A percentile compares a stretch with the other conserved stretches of the same genome.
Evolutionary conservation across 2,888 invertebrate genomes (phyloP).

Genomic region (Ormia ochracea): DNA sequence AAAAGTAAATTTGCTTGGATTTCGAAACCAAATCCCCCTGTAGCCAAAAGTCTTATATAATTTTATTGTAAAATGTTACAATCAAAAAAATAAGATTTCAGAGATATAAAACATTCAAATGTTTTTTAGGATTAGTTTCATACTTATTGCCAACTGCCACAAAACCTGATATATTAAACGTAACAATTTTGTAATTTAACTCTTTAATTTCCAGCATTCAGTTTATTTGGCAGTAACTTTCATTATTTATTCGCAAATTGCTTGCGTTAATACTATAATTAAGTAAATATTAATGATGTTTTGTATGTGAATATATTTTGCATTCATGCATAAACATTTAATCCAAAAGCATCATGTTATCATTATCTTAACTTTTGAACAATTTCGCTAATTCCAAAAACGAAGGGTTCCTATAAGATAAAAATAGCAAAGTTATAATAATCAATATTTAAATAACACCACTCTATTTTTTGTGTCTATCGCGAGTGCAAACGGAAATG

Average conservation of each 20-base stretch:
- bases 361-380: constrained; percentile 26
- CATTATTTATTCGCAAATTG: background rate
- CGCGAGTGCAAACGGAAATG: background rate
- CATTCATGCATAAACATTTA: background rate
- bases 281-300: background rate
- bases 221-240: background rate
- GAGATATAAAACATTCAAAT: no score
- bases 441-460: background rate
- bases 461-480: background rate
- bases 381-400: constrained; percentile 34
- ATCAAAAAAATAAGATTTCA: no score
- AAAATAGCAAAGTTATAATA: background rate
- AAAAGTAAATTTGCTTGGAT: no score
- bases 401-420: background rate
- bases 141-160: no score
- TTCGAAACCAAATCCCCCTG: no score
- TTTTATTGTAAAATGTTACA: no score
- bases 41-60: no score
- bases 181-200: no score
- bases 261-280: no score
- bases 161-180: no score
- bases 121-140: no score
- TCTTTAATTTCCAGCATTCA: background rate
- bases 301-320: background rate
- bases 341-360: constrained; percentile 6